Base-by-base conservation (phyloP, 2,113 vertebrate species). In the Dolichotis patagonum region DNA sequence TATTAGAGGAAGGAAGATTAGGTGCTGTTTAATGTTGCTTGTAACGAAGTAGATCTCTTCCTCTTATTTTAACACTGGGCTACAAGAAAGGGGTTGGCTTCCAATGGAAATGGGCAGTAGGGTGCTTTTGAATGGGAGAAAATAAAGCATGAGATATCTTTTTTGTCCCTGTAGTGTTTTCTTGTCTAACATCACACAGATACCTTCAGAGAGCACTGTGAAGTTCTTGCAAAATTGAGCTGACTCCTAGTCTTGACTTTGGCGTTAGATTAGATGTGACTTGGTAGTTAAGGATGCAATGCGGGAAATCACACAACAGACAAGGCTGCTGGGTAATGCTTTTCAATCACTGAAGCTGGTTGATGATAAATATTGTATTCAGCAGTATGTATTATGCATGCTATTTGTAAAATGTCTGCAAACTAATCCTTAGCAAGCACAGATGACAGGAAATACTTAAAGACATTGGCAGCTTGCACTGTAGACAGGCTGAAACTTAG, bases 321-420 rank as follows among this genome's bases (percentile, higher is more conserved):
- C 3, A n/a, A 73, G 87, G 86, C 89, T 96, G 84, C 28, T 8
- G 58, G 62, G 84, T 95, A 71, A 81, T 90, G 84, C 89, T 90
- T 97, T 95, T 96, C 90, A 95, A 88, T 96, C 96, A 87, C 84
- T 58, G 43, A 83, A 85, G 69, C 80, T 95, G 89, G 77, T 97
- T 91, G 89, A 90, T 95, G 97, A 96, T 96, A 94, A 93, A 96
- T 97, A 96, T 91, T 96, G 52, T 95, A 96, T 97, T 97, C 80
- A 82, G 63, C 75, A 96, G 52, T 88, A 95, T 97, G 88, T 56
- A 96, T 98, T 97, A 95, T 96, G 95, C 73, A 93, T 97, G 84
- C 63, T 91, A 96, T 96, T 86, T 63, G 43, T 67, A 97, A 94
- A 91, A 96, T 96, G 84, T 93, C 93, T 97, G 84, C 89, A 98